Conservation (phyloP, 2,797 vertebrate genomes). For the Champsocephalus esox region DNA sequence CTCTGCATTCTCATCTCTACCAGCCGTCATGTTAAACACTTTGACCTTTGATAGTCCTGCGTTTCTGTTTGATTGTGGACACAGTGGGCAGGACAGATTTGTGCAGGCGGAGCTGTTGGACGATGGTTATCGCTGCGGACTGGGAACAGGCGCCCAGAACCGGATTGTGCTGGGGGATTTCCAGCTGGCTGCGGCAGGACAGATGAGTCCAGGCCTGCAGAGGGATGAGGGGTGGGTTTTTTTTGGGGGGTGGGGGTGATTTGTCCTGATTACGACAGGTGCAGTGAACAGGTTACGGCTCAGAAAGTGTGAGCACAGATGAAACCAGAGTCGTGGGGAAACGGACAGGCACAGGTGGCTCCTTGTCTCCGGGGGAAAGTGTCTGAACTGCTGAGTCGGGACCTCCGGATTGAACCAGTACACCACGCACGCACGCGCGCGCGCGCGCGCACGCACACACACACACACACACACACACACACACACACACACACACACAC, state of each 20-base stretch:
- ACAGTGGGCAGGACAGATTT: slow-evolving; percentile 30
- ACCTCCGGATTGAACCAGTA: slow-evolving; percentile 67
- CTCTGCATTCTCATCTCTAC: not conserved
- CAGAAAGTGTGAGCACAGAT: slow-evolving; percentile 33
- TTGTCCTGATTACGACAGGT: slow-evolving; percentile 72
- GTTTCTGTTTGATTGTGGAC: slow-evolving; percentile 2
- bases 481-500: too few species aligned
- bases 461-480: slow-evolving; percentile 14
- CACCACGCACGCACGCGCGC: slow-evolving; percentile 55
- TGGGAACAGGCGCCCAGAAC: slow-evolving; percentile 40
- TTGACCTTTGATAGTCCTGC: slow-evolving; percentile 6
- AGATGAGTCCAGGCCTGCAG: slow-evolving; percentile 38
- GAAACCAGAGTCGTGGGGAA: slow-evolving; percentile 57
- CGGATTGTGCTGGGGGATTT: slow-evolving; percentile 55
- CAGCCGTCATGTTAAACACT: not conserved
- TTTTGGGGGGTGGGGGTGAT: not conserved
- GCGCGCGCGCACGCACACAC: too few species aligned
- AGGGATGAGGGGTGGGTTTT: not conserved
- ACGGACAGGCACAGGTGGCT: slow-evolving; percentile 81
- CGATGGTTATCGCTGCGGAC: slow-evolving; percentile 42
- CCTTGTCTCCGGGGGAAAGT: slow-evolving; percentile 74
- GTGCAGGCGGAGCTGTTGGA: slow-evolving; percentile 40
- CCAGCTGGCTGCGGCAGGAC: slow-evolving; percentile 56
- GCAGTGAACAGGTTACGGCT: slow-evolving; percentile 57
- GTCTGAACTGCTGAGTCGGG: slow-evolving; percentile 75